Base-by-base conservation (phyloP, 2,888 invertebrate genomes). In the Noctua comes region DNA sequence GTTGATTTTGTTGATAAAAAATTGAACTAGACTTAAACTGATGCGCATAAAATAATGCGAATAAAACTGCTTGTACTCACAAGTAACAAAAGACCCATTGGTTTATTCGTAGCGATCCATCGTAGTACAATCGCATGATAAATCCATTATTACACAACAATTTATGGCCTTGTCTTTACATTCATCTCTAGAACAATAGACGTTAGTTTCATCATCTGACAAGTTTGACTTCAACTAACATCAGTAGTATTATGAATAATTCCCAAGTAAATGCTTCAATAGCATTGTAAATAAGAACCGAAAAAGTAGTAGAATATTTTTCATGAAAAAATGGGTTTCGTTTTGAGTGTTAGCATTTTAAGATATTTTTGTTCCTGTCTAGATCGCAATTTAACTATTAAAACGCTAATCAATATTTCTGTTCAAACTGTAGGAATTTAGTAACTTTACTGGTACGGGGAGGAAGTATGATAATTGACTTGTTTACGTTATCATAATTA, bases 141-240 rank as follows among this genome's bases (percentile, higher is more conserved):
- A 59, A 59, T 40, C 13, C 4, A n/a, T 27, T 46, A 57, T 68
- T 21, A 57, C 81, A 57, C n/a, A 65, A 81, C 36, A n/a, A 10
- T 51, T 27, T 59, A 68, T 65, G 65, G 62, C 40, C 46, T 79
- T 57, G 48, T 62, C 48, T n/a, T 2, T 24, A 21, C 24, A 69
- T 51, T 51, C 4, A 59, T 48, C 10, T 40, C 24, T 46, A 31
- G 16, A 75, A 83, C 74, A 79, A 79, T 72, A 68, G 57, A 24
- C 36, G 43, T 18, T 54, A 2, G 57, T 83, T 68, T 72, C 64
- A 46, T 46, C 27, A 72, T 62, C 48, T 27, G 64, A 36, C 68
- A 59, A 75, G 18, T 21, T 21, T 10, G 10, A 21, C 21, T 36
- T 36, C 5, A 36, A 36, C 11, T 36, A 64, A 36, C 36, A 64